Conservation (phyloP, 2,797 vertebrate species). For the Stomatorhinus walkeri region DNA sequence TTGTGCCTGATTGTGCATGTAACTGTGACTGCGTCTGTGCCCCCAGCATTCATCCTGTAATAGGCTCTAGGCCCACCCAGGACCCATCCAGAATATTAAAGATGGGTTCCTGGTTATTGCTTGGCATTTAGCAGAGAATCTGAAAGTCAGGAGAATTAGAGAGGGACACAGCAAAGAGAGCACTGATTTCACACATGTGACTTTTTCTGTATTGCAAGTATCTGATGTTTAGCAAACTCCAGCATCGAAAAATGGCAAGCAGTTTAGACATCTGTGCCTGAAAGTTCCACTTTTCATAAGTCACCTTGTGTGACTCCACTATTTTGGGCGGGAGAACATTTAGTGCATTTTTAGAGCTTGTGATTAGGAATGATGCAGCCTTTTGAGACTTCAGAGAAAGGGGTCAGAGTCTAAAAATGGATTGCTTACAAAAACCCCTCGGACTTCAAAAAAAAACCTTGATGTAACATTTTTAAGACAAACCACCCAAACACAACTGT, state of each 20-base stretch:
- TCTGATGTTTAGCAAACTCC: neutral
- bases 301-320: conserved; percentile 42
- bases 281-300: conserved; percentile 17
- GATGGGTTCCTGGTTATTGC: neutral
- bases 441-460: conserved; percentile 38
- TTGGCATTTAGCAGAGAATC: neutral
- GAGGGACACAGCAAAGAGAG: neutral
- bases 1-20: neutral
- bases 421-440: conserved; percentile 42
- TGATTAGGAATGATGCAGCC: conserved; percentile 38
- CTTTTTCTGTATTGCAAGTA: neutral
- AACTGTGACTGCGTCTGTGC: neutral
- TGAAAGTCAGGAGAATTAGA: neutral
- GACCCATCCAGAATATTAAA: neutral
- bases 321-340: conserved; percentile 36
- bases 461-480: neutral
- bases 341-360: conserved; percentile 37
- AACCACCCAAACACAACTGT: conserved; percentile 3
- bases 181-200: neutral
- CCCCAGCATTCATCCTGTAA: neutral
- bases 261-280: neutral
- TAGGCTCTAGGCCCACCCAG: neutral
- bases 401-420: conserved; percentile 56
- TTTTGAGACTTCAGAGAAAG: conserved; percentile 46
- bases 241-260: neutral